These are phyloP conservation scores for Conchocele bisecta DNA, from an alignment of 2,888 invertebrate species.

Conservation along the genomic window DNA sequence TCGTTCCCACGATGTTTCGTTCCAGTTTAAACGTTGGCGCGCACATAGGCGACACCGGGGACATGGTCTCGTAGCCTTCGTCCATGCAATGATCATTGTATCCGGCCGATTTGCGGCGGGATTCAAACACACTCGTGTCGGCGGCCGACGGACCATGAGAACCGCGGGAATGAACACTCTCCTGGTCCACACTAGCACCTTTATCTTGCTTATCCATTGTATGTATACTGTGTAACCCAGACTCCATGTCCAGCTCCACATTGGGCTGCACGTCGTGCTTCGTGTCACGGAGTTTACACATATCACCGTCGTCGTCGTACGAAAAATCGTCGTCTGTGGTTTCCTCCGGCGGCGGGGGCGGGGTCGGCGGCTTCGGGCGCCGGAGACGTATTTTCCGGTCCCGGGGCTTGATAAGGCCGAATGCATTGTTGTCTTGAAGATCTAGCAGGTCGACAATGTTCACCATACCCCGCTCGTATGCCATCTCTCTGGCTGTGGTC, in stretches of 20 bases:
- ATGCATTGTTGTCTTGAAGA: slow-evolving; percentile 71
- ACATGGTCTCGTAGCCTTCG: slow-evolving; percentile 63
- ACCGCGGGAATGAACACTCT: slow-evolving; percentile 1
- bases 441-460: slow-evolving; percentile 80
- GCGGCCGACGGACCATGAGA: not conserved
- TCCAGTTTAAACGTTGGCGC: slow-evolving; percentile 24
- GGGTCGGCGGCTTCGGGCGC: slow-evolving; percentile 61
- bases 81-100: too few relatives aligned
- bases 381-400: slow-evolving; percentile 63
- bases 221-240: slow-evolving; percentile 40
- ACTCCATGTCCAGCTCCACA: slow-evolving; percentile 26
- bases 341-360: slow-evolving; percentile 50
- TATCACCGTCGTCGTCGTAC: slow-evolving; percentile 16
- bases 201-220: slow-evolving; percentile 21
- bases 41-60: slow-evolving; percentile 48
- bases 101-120: too few relatives aligned
- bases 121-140: slow-evolving; percentile 48
- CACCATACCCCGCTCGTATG: slow-evolving; percentile 72
- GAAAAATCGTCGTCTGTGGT: slow-evolving; percentile 29
- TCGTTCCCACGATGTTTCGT: slow-evolving; percentile 24
- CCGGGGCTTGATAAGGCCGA: slow-evolving; percentile 65
- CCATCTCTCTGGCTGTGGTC: slow-evolving; percentile 79
- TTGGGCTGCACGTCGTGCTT: not conserved
- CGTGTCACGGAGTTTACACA: slow-evolving; percentile 6
- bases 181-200: not conserved